Evolutionary conservation across 2,797 vertebrate genomes (phyloP).

Genomic region (Poeciliopsis turneri): DNA sequence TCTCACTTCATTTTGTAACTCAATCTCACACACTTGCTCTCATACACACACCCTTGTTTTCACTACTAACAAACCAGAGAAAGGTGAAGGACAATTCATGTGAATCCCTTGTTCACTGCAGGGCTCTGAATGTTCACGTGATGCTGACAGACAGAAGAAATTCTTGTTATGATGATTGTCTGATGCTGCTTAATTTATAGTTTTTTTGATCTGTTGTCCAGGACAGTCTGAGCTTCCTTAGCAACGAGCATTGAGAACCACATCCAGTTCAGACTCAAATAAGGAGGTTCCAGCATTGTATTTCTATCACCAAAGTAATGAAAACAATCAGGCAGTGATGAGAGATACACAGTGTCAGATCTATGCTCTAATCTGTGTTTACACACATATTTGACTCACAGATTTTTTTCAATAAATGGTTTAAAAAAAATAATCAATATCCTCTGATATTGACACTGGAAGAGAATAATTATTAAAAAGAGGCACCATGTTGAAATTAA

Average conservation of each 20-base stretch:
- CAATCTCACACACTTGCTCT: neutral
- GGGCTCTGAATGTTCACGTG: neutral
- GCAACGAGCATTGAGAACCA: neutral
- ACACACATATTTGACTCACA: too few species aligned
- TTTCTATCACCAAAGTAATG: conserved; percentile 10
- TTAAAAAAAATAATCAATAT: neutral
- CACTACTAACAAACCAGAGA: conserved; percentile 13
- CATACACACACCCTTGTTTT: neutral
- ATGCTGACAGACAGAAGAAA: neutral
- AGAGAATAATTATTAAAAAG: neutral
- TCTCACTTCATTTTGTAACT: conserved; percentile 17
- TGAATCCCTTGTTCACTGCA: neutral
- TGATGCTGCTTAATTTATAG: neutral
- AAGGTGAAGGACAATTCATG: neutral
- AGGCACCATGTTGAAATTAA: neutral
- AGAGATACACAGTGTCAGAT: neutral
- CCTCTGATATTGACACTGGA: neutral
- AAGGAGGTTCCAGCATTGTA: conserved; percentile 4
- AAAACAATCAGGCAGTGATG: conserved; percentile 8
- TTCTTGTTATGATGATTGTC: neutral
- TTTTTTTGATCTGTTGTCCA: neutral
- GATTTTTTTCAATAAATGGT: neutral
- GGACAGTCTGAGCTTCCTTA: neutral
- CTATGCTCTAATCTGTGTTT: neutral
- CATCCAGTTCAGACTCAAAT: neutral